Base-by-base conservation (phyloP, 2,888 invertebrate species). In the Sinodicranocentrus sp. region DNA sequence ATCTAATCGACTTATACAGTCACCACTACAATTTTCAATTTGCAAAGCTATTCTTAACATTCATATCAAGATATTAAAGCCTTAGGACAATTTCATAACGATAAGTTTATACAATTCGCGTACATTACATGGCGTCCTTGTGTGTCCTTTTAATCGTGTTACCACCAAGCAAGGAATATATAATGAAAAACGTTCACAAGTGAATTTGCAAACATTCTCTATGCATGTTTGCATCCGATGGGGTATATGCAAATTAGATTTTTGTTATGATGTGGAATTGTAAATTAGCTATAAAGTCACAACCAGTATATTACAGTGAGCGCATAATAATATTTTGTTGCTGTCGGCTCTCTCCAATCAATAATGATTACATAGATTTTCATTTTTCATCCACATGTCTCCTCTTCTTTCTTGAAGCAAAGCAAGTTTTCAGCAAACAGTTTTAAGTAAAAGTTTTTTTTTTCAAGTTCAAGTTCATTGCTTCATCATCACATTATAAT, bases 321-420 rank as follows among this genome's bases (percentile, higher is more conserved):
- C n/a, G n/a, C n/a, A n/a, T 33, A 33, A n/a, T n/a, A 10, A 33
- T 21, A 17, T 19, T 19, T 26, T 13, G 23, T 33, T 75, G 76
- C 76, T 76, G 17, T 26, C 76, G 76, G 76, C 76, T 67, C 76
- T 76, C 67, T 76, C 67, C 76, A 76, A 76, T 76, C 76, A 76
- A 76, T 76, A 76, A 48, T 33, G 57, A 76, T 76, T 76, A 76
- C 19, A 52, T 17, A 17, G 52, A 17, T 8, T 57, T 21, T 6
- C 6, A 21, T 54, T 2, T 21, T 25, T 8, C 10, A 23, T 54
- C 2, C 21, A 57, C 15, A 57, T 57, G 10, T 25, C 25, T 13
- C 25, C 1, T n/a, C 25, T 57, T 25, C 19, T 43, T 25, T 65
- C 76, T 76, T 23, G 54, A 54, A 76, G 76, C 76, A 67, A 48